Evolutionary conservation across 64 coral and sea anemone species (phyloP).

Genomic region (Pocillopora verrucosa): DNA sequence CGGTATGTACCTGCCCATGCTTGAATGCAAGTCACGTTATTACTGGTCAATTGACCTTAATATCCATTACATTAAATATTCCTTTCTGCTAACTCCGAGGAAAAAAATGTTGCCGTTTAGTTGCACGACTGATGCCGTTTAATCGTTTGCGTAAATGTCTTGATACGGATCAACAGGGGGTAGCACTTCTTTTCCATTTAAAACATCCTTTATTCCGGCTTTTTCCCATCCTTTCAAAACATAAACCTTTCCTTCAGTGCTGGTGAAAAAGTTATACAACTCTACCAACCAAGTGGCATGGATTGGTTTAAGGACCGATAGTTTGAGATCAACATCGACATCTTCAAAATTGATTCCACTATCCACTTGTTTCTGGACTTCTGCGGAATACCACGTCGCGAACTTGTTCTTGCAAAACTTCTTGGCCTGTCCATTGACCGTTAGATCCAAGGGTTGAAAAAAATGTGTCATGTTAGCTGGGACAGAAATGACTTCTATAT

Average conservation of each 20-base stretch:
- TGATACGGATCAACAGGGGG: constrained; percentile 68
- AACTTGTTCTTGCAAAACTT: constrained; percentile 72
- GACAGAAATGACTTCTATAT: too few species aligned
- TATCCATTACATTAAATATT: too few species aligned
- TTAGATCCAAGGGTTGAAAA: too few species aligned
- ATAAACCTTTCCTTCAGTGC: constrained; percentile 55
- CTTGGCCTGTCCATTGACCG: constrained; percentile 51
- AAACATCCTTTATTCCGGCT: background rate
- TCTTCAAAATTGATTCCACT: constrained; percentile 70
- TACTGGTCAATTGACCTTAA: too few species aligned
- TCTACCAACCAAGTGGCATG: constrained; percentile 66
- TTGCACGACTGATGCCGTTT: too few species aligned
- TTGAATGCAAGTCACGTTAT: too few species aligned
- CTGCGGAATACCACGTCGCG: constrained; percentile 64
- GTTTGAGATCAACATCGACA: constrained; percentile 60
- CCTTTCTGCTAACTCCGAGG: too few species aligned
- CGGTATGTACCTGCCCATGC: too few species aligned
- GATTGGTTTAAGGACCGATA: constrained; percentile 72
- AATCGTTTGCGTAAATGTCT: constrained; percentile 28
- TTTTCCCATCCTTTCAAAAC: constrained; percentile 67
- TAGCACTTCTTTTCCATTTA: constrained; percentile 54
- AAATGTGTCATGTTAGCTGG: too few species aligned
- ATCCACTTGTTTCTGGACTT: constrained; percentile 68
- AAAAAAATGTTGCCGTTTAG: too few species aligned
- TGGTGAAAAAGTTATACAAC: constrained; percentile 67